phyloP scores from a whole-genome alignment of 1,140 invertebrate species.

The Delia radicum region DNA sequence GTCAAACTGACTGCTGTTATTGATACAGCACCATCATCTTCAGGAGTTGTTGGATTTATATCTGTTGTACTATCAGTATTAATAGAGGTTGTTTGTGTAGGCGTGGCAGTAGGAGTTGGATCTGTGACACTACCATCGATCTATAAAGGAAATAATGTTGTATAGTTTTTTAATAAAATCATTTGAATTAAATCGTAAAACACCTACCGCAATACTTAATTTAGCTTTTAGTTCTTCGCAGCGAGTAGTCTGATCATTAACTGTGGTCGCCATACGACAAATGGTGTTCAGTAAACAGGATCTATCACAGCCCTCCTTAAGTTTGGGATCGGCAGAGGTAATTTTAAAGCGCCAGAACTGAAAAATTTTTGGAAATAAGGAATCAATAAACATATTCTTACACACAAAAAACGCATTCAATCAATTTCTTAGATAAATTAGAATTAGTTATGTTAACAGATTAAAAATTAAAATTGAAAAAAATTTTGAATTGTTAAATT shows the following conservation, averaged over 20 bases:
- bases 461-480: background rate
- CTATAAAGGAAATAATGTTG: conserved; percentile 28
- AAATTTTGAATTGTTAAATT: background rate
- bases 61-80: background rate
- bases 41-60: background rate
- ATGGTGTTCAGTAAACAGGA: conserved; percentile 50
- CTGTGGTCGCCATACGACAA: conserved; percentile 41
- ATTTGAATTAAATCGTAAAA: conserved; percentile 1
- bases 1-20: background rate
- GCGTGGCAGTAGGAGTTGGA: background rate
- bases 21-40: conserved; percentile 7
- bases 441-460: too few species aligned
- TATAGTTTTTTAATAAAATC: background rate
- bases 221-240: conserved; percentile 38
- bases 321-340: conserved; percentile 54
- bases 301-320: conserved; percentile 55
- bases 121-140: conserved; percentile 33
- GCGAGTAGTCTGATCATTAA: conserved; percentile 36
- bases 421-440: too few species aligned
- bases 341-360: conserved; percentile 47
- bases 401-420: too few species aligned
- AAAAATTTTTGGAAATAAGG: too few species aligned
- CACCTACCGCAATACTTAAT: conserved; percentile 19
- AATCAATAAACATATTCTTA: too few species aligned
- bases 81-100: background rate